phyloP scores from a whole-genome alignment of 2,888 invertebrate species.

The Nomada flava region DNA sequence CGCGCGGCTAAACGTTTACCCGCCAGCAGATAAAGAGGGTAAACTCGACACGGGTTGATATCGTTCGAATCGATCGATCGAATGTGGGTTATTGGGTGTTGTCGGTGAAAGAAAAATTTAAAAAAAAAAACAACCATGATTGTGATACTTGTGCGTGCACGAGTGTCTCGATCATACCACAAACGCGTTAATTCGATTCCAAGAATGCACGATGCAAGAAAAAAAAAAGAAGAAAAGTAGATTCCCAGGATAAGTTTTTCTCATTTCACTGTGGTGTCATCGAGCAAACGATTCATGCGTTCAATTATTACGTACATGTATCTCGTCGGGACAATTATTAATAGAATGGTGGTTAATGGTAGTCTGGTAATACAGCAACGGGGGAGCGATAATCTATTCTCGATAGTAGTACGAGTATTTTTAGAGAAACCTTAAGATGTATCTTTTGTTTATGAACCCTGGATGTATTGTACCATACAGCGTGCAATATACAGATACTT shows the following conservation, averaged over 20 bases:
- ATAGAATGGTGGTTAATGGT: conserved; percentile 35
- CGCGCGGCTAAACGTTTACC: conserved; percentile 18
- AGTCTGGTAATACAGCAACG: conserved; percentile 19
- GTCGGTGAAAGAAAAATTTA: not conserved
- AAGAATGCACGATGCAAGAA: not conserved
- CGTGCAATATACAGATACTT: not conserved
- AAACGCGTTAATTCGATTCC: not conserved
- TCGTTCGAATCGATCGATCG: conserved; percentile 29
- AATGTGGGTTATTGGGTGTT: not conserved
- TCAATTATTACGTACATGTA: not conserved
- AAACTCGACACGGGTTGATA: conserved; percentile 5
- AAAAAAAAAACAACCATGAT: not conserved
- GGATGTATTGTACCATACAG: too few relatives aligned
- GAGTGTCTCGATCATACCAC: conserved; percentile 1
- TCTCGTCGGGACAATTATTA: conserved; percentile 29
- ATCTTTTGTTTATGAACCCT: conserved; percentile 4
- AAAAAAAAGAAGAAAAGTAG: too few relatives aligned
- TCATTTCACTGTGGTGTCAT: not conserved
- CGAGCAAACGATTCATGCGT: not conserved
- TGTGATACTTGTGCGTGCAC: conserved; percentile 7
- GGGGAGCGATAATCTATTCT: conserved; percentile 28
- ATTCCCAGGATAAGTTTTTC: too few relatives aligned
- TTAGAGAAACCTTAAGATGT: conserved; percentile 6
- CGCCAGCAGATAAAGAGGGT: conserved; percentile 16
- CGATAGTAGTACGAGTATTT: conserved; percentile 25